Evolutionary conservation across 2,797 vertebrate genomes (phyloP).

Genomic region (Lophotriccus pileatus): DNA sequence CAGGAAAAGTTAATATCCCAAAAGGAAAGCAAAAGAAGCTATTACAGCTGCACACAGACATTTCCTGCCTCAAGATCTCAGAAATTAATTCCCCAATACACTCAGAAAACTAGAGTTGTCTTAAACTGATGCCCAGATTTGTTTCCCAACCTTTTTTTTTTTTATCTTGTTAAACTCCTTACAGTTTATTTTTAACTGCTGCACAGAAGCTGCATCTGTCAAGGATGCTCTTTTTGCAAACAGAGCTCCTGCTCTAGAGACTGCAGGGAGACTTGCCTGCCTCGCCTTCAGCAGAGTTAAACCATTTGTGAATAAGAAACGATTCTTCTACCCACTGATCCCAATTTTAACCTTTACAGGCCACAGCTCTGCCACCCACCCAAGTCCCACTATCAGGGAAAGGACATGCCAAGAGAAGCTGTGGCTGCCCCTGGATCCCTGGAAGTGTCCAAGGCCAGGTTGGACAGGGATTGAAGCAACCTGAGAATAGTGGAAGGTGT

Average conservation of each 20-base stretch:
- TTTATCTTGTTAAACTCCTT: neutral
- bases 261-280: neutral
- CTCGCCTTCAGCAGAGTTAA: neutral
- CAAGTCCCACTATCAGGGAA: neutral
- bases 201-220: conserved; percentile 30
- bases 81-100: neutral
- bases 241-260: neutral
- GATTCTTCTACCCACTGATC: neutral
- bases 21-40: neutral
- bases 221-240: conserved; percentile 13
- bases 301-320: neutral
- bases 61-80: neutral
- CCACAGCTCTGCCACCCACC: neutral
- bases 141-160: neutral
- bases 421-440: neutral
- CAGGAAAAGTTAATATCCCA: neutral
- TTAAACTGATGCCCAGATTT: conserved; percentile 15
- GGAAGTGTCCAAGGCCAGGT: neutral
- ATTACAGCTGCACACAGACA: neutral
- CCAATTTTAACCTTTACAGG: neutral
- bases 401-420: neutral
- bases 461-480: accelerated
- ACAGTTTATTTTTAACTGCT: conserved; percentile 40
- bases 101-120: neutral
- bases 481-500: neutral